These are phyloP conservation scores for Conger conger DNA, from an alignment of 2,113 vertebrate species.

Conservation along the genomic window DNA sequence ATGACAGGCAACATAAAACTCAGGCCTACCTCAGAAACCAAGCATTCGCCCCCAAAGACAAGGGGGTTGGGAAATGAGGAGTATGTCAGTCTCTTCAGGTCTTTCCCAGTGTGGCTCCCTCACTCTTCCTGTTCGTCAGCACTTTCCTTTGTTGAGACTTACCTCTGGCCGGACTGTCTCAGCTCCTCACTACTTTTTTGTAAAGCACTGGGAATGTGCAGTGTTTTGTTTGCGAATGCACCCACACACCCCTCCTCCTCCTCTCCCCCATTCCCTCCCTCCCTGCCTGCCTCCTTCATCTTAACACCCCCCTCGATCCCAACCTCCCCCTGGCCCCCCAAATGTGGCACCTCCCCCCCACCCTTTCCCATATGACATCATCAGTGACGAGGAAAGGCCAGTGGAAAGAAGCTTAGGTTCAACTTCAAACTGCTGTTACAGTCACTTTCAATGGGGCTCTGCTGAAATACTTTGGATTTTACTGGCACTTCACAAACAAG, in stretches of 20 bases:
- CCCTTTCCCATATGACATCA: not conserved
- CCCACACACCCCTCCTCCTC: not conserved
- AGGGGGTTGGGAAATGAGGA: not conserved
- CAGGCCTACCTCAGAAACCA: not conserved
- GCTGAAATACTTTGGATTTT: not conserved
- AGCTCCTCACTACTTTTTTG: not conserved
- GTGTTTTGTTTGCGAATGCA: slow-evolving; percentile 4
- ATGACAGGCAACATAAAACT: not conserved
- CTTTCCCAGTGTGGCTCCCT: not conserved
- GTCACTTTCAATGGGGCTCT: not conserved
- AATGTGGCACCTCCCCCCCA: not conserved
- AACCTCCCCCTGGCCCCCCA: slow-evolving; percentile 4
- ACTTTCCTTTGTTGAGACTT: not conserved
- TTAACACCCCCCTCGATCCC: not conserved
- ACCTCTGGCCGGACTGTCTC: not conserved
- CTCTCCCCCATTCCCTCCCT: not conserved
- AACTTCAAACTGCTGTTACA: not conserved
- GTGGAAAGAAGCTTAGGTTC: not conserved
- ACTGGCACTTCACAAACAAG: not conserved
- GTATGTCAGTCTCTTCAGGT: not conserved
- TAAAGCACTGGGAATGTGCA: not conserved
- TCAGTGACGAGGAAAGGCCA: not conserved
- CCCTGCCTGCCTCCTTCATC: not conserved
- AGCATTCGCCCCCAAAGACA: not conserved
- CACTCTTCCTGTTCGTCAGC: not conserved